Percentiles rank a stretch among this genome's conserved stretches.
phyloP scores from a whole-genome alignment of 2,113 vertebrate genomes.

The Podilymbus podiceps region DNA sequence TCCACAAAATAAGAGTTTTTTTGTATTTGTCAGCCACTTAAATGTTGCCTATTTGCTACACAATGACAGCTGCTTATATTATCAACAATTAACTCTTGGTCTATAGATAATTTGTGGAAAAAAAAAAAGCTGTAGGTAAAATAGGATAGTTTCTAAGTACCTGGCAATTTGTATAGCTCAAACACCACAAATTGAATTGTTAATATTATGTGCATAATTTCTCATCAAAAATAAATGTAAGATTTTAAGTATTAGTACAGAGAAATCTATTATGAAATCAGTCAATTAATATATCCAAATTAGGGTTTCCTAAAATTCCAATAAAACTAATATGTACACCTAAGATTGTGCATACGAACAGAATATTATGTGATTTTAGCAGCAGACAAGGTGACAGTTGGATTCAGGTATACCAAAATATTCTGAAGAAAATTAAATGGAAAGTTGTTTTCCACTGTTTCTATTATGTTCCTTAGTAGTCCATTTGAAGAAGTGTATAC shows the following conservation, averaged over 20 bases:
- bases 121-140: background rate
- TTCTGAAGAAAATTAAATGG: background rate
- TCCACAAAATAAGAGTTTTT: background rate
- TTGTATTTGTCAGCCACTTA: background rate
- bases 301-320: background rate
- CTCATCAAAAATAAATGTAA: background rate
- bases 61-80: background rate
- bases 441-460: background rate
- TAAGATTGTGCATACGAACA: background rate
- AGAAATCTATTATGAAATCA: background rate
- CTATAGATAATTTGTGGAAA: background rate
- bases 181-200: background rate
- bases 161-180: background rate
- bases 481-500: background rate
- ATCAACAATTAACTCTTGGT: background rate
- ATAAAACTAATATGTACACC: background rate
- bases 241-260: background rate
- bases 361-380: background rate
- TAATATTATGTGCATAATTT: background rate
- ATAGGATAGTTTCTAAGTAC: background rate
- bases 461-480: background rate
- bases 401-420: background rate
- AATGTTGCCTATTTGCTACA: background rate
- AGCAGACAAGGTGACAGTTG: background rate
- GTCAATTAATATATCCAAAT: background rate